Evolutionary conservation across 2,888 invertebrate genomes (phyloP).

Genomic region (Branchellion lobata): DNA sequence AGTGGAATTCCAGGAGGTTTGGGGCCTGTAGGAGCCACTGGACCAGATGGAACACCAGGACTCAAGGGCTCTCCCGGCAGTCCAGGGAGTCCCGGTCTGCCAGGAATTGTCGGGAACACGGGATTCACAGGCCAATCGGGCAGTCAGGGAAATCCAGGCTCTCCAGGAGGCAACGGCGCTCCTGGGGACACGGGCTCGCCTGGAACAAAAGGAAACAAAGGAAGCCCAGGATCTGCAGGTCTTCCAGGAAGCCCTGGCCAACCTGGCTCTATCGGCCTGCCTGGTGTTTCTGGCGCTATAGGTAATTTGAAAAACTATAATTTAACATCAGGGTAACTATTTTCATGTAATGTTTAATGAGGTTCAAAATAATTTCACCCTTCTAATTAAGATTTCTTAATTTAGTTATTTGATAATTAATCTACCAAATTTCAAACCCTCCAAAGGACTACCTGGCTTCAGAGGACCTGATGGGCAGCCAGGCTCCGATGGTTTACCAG

Average conservation of each 20-base stretch:
- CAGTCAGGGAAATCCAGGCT: background rate
- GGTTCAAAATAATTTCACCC: too few relatives aligned
- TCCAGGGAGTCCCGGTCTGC: conserved; percentile 29
- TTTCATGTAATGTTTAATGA: too few relatives aligned
- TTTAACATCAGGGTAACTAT: too few relatives aligned
- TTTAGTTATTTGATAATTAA: too few relatives aligned
- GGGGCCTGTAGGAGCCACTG: conserved; percentile 41
- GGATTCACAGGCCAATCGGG: conserved; percentile 24
- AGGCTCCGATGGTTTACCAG: conserved; percentile 4
- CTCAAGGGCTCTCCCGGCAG: conserved; percentile 41
- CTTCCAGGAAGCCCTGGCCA: conserved; percentile 24
- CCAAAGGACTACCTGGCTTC: too few relatives aligned
- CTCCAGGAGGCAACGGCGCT: conserved; percentile 3
- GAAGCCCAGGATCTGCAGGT: conserved; percentile 33
- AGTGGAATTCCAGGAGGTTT: background rate
- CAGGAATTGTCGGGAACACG: background rate
- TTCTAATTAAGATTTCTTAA: too few relatives aligned
- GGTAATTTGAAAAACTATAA: too few relatives aligned
- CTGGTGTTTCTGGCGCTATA: conserved; percentile 11
- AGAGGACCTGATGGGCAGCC: background rate
- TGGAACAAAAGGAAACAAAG: conserved; percentile 36
- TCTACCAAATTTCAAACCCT: too few relatives aligned
- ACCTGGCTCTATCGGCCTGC: conserved; percentile 1
- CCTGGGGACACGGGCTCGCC: conserved; percentile 23
- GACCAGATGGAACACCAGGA: conserved; percentile 41